These are phyloP conservation scores for Hypanus sabinus DNA, from an alignment of 2,113 vertebrate genomes.

Conservation along the genomic window DNA sequence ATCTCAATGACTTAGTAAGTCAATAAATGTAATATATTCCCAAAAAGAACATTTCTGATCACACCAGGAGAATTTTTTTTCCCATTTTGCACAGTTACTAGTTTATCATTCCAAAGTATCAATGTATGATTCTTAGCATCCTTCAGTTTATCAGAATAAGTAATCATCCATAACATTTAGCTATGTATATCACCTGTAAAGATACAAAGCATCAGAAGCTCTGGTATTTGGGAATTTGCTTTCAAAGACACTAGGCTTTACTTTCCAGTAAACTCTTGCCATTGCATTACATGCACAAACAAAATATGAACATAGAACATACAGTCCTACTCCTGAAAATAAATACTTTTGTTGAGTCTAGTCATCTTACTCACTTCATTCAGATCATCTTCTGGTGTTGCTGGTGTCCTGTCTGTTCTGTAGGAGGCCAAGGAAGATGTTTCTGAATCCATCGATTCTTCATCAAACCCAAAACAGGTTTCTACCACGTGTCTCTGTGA, in stretches of 20 bases:
- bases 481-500: conserved; percentile 84
- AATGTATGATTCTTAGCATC: background rate
- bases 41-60: background rate
- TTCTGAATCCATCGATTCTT: conserved; percentile 97
- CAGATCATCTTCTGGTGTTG: conserved; percentile 89
- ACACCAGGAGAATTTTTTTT: background rate
- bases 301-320: background rate
- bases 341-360: background rate
- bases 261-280: background rate
- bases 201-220: background rate
- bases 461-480: conserved; percentile 87
- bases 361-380: conserved; percentile 62
- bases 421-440: conserved; percentile 90
- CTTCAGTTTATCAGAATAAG: background rate
- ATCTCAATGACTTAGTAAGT: background rate
- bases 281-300: background rate
- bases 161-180: background rate
- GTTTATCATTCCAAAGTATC: background rate
- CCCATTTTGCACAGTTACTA: background rate
- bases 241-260: background rate
- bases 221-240: background rate
- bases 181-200: background rate
- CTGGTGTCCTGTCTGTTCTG: conserved; percentile 86
- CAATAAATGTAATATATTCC: background rate
- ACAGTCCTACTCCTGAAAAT: background rate